Evolutionary conservation across 2,797 vertebrate genomes (phyloP).

Genomic region (Eleutherodactylus coqui): DNA sequence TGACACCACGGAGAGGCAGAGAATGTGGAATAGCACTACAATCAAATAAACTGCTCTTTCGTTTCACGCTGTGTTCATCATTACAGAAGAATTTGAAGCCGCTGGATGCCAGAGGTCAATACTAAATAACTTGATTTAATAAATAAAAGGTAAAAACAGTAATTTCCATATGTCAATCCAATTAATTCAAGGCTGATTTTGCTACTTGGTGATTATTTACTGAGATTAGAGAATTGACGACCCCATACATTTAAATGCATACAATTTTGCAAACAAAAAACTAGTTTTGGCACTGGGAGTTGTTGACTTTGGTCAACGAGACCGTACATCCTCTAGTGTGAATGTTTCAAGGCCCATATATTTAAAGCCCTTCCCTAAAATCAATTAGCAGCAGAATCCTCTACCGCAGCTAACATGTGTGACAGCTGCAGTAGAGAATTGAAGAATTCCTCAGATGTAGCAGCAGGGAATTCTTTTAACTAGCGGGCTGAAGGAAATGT

Average conservation of each 20-base stretch:
- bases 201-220: background rate
- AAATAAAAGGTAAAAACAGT: background rate
- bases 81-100: background rate
- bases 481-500: too few species aligned
- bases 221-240: background rate
- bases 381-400: too few species aligned
- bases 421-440: too few species aligned
- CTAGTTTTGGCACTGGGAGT: background rate
- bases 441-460: too few species aligned
- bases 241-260: too few species aligned
- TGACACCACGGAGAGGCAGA: background rate
- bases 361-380: too few species aligned
- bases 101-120: constrained; percentile 8
- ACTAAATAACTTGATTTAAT: background rate
- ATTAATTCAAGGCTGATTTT: background rate
- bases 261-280: background rate
- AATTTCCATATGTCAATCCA: background rate
- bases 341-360: background rate
- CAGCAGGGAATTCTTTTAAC: too few species aligned
- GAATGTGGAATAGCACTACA: background rate
- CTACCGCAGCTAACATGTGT: too few species aligned
- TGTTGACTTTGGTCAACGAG: background rate
- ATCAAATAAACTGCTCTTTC: constrained; percentile 18
- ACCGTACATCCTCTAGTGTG: background rate
- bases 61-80: background rate